Conservation (phyloP, 2,113 vertebrate species). For the Marmota monax region DNA sequence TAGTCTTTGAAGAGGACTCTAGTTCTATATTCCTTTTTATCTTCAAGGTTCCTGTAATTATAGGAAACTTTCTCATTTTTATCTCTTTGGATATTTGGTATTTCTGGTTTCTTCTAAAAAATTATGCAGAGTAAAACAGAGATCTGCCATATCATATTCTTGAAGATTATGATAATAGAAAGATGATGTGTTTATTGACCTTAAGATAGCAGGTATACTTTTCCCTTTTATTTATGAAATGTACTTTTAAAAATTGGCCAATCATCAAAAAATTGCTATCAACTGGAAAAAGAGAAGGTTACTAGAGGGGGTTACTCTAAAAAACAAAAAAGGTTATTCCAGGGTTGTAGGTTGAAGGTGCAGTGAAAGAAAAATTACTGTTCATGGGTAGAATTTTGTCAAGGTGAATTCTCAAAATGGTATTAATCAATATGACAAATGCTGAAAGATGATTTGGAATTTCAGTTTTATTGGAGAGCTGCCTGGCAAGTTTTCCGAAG, state of each 20-base stretch:
- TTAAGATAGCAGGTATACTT: neutral
- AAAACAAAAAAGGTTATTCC: too few species aligned
- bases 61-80: neutral
- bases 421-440: conserved; percentile 14
- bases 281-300: neutral
- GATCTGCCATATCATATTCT: neutral
- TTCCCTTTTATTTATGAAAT: neutral
- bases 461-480: conserved; percentile 46
- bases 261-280: conserved; percentile 4
- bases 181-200: neutral
- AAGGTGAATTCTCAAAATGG: neutral
- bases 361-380: conserved; percentile 10
- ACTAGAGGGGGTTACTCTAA: neutral
- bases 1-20: neutral
- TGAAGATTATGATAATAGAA: conserved; percentile 3
- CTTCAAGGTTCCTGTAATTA: neutral
- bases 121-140: conserved; percentile 17
- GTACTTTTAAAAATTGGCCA: neutral
- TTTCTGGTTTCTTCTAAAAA: conserved; percentile 1
- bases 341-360: neutral
- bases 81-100: neutral
- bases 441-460: conserved; percentile 33
- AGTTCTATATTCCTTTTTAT: neutral
- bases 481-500: neutral
- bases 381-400: neutral